phyloP scores from a whole-genome alignment of 2,113 vertebrate genomes.

The Emydocephalus ijimae region DNA sequence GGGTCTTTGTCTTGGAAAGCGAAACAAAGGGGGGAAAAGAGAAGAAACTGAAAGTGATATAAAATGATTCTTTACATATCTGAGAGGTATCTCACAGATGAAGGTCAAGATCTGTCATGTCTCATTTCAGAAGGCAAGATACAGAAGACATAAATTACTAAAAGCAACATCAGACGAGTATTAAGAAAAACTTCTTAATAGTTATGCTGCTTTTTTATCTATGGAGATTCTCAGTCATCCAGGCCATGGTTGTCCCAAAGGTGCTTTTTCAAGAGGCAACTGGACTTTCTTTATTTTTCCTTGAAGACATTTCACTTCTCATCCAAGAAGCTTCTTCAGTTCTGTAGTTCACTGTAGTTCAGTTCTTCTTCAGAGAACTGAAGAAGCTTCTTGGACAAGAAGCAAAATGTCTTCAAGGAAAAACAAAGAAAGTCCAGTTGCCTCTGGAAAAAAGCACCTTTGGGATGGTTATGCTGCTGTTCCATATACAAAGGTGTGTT shows the following conservation, averaged over 20 bases:
- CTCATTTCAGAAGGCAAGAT: not conserved
- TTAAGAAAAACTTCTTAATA: not conserved
- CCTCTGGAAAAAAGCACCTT: not conserved
- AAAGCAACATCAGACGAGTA: not conserved
- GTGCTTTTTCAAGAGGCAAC: too few species aligned
- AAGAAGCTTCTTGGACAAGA: not conserved
- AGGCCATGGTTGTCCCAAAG: too few species aligned
- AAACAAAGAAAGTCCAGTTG: not conserved
- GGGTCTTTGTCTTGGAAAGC: not conserved
- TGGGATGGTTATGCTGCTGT: not conserved
- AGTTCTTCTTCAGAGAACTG: not conserved
- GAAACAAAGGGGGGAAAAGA: not conserved
- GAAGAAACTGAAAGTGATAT: not conserved
- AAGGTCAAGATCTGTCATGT: not conserved
- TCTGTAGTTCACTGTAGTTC: not conserved
- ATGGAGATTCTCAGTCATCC: too few species aligned
- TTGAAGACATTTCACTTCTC: too few species aligned
- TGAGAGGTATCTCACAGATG: not conserved
- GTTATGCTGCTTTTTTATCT: not conserved
- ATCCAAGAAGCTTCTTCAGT: too few species aligned
- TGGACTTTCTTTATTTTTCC: too few species aligned
- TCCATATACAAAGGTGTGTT: not conserved
- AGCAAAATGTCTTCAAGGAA: not conserved
- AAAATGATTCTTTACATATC: not conserved
- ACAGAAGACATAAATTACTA: not conserved